phyloP scores from a whole-genome alignment of 2,113 vertebrate species.

The Chamaetylas fuelleborni region DNA sequence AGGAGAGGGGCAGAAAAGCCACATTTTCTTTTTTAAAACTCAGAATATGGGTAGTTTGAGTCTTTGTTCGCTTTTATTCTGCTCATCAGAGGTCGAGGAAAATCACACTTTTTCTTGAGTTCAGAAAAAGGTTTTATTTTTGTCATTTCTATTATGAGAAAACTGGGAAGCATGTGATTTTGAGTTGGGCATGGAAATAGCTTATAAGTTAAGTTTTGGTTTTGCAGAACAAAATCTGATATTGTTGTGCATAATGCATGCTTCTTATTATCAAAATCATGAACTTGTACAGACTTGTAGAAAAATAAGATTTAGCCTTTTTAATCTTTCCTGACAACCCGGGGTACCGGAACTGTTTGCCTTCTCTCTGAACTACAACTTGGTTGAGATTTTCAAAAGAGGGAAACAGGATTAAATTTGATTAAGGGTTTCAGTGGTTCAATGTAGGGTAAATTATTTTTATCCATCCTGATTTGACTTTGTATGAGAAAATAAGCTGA shows the following conservation, averaged over 20 bases:
- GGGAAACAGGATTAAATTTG: slow-evolving; percentile 50
- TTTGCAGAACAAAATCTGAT: slow-evolving; percentile 6
- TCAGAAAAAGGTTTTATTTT: slow-evolving; percentile 49
- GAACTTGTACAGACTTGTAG: neutral
- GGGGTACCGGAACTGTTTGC: slow-evolving; percentile 31
- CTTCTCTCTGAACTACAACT: slow-evolving; percentile 36
- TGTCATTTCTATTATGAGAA: slow-evolving; percentile 47
- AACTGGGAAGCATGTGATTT: slow-evolving; percentile 38
- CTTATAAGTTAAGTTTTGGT: neutral
- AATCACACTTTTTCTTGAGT: slow-evolving; percentile 33
- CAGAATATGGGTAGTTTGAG: slow-evolving; percentile 24
- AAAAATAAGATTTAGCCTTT: slow-evolving; percentile 1
- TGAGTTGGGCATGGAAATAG: slow-evolving; percentile 13
- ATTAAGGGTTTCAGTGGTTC: slow-evolving; percentile 14
- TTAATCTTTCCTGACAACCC: slow-evolving; percentile 34
- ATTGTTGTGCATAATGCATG: neutral
- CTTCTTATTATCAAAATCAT: neutral
- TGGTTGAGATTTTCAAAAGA: neutral
- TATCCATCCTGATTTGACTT: slow-evolving; percentile 30
- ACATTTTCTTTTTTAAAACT: slow-evolving; percentile 22
- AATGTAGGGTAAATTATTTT: slow-evolving; percentile 39
- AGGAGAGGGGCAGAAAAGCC: slow-evolving; percentile 2
- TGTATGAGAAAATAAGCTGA: neutral
- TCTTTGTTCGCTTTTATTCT: slow-evolving; percentile 43
- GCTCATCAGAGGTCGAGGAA: slow-evolving; percentile 4